Base-by-base conservation (phyloP, 2,113 vertebrate species). In the Platichthys flesus region DNA sequence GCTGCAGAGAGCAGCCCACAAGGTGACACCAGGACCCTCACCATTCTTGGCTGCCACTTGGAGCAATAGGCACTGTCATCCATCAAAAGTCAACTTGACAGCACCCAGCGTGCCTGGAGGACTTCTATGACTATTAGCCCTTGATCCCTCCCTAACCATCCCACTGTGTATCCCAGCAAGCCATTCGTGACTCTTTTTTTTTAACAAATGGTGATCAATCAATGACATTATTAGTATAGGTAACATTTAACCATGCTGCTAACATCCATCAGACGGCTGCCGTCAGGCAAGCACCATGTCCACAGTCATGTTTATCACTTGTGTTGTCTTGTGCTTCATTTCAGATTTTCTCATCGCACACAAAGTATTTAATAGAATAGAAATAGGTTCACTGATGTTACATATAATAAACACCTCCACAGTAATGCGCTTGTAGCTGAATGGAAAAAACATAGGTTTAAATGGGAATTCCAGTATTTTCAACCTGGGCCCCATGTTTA, bases 1-100 rank as follows among this genome's bases (percentile, higher is more conserved):
- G 49, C 57, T 8, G 4, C 67, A 65, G 47, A 28, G 73, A 73
- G 74, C 9, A 28, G 52, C 23, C 74, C 58, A 64, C 60, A 58
- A 12, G 24, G 57, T 79, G 78, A 87, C 78, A 74, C 23, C 42
- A 1, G 60, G 40, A 75, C 51, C 77, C 72, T 28, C 31, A 66
- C 35, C 47, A 42, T 67, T 75, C 78, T 13, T 9, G 13, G 65
- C 62, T 56, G 64, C 64, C 67, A 71, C 54, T 51, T 28, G 60
- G 70, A 78, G 69, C 60, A 42, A 66, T 45, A 14, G 54, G 24
- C 76, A 68, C 10, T 28, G 45, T 86, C 82, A 88, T 92, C 86
- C 84, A 90, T 93, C 89, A 91, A 16, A 0, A 58, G 63, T 78
- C 63, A 78, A 67, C 62, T 2, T 73, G 85, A 73, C 75, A 73